Percentiles rank a stretch among this genome's conserved stretches.
Evolutionary conservation across 2,113 vertebrate genomes (phyloP).

Genomic region (Leuciscus idus): DNA sequence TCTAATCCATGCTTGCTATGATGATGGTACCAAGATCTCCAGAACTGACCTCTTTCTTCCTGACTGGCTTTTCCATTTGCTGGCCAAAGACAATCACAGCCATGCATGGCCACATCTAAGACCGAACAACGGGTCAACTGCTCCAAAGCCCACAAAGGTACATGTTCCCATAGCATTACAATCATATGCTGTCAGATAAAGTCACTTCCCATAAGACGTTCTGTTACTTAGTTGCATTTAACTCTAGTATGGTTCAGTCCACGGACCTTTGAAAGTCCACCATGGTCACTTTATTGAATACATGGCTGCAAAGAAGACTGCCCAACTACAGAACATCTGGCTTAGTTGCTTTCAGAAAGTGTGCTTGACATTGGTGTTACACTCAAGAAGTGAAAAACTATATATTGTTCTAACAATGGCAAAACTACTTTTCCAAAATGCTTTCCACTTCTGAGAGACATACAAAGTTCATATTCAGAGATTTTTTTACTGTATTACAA

Average conservation of each 20-base stretch:
- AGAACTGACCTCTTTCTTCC: background rate
- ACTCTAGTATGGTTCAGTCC: background rate
- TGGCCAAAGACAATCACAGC: background rate
- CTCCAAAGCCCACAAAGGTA: background rate
- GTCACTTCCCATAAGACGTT: background rate
- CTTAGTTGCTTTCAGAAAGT: background rate
- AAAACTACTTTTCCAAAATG: background rate
- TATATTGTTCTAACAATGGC: background rate
- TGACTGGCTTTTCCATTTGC: constrained; percentile 5
- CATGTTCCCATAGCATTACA: background rate
- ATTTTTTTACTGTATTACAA: background rate
- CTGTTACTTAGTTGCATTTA: background rate
- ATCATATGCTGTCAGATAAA: background rate
- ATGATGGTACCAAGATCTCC: constrained; percentile 1
- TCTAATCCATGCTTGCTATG: constrained; percentile 14
- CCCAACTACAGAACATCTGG: background rate
- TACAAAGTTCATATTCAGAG: background rate
- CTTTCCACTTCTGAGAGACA: background rate
- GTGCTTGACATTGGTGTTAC: background rate
- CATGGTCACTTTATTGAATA: background rate
- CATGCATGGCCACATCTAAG: background rate
- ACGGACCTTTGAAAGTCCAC: background rate
- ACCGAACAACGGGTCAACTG: background rate
- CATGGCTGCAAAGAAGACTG: background rate
- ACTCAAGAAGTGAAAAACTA: background rate